Base-by-base conservation (phyloP, 2,888 invertebrate genomes). In the Disparrhopalites patrizii region DNA sequence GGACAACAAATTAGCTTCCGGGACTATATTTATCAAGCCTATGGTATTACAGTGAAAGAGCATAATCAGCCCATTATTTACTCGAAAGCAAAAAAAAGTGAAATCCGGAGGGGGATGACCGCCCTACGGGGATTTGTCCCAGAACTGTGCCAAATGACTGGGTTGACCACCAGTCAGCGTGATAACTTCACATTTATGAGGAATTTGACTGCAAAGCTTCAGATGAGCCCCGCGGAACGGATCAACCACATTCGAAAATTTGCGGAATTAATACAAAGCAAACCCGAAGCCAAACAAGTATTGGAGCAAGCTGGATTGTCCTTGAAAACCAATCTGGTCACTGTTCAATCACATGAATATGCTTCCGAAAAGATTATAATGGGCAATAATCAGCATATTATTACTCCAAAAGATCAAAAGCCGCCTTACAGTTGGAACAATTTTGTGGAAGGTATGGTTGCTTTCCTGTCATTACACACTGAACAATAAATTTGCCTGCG, bases 1-100 rank as follows among this genome's bases (percentile, higher is more conserved):
- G 68, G 67, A 18, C 8, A 25, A 10, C 10, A 54, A 2, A 61
- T 69, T 4, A 52, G 67, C 2, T 71, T 62, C n/a, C 23, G 18
- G 1, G 64, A 68, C 0, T 72, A 74, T 50, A 67, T 8, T 1
- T 25, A 33, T 15, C 10, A n/a, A 3, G 28, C 28, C n/a, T 60
- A 60, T 47, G n/a, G n/a, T n/a, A n/a, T n/a, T n/a, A 13, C 25
- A 3, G 23, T 62, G n/a, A 33, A 10, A 27, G 15, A 36, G 2
- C n/a, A 18, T 25, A n/a, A 33, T 25, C 64, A 64, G 27, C 64
- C 64, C 15, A 56, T 64, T 1, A 25, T 64, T 13, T 63, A 63
- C 47, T 54, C 63, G 2, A 27, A 31, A 25, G 30, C 63, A 2
- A 64, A 56, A 33, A 56, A 23, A 43, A 27, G 20, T 15, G 56